Evolutionary conservation across 53 echinoderm and acorn worm species (phyloP).

Genomic region (Luidia sarsii): DNA sequence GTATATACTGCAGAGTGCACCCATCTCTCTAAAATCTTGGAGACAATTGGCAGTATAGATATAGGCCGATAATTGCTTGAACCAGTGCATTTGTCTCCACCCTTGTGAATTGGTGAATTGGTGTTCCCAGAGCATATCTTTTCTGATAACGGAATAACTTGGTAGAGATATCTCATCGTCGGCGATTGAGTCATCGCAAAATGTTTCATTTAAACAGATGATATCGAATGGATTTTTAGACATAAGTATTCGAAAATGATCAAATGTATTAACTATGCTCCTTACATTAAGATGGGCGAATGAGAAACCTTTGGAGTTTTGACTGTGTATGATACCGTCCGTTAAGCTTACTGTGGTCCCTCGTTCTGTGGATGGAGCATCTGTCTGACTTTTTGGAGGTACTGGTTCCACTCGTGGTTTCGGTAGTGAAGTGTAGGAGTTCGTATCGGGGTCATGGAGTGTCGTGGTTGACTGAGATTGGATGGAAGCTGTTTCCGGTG

Average conservation of each 20-base stretch:
- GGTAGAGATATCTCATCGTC: slow-evolving; percentile 16
- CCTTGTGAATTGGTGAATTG: slow-evolving; percentile 23
- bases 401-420: too few species aligned
- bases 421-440: too few species aligned
- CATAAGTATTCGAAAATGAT: neutral
- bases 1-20: slow-evolving; percentile 21
- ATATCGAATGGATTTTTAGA: slow-evolving; percentile 35
- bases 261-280: slow-evolving; percentile 18
- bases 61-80: slow-evolving; percentile 26
- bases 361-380: too few species aligned
- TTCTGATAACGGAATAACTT: neutral
- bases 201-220: slow-evolving; percentile 38
- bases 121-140: slow-evolving; percentile 12
- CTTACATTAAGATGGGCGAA: slow-evolving; percentile 29
- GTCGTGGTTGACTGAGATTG: too few species aligned
- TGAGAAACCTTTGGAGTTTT: too few species aligned
- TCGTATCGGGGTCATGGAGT: too few species aligned
- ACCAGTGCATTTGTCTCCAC: slow-evolving; percentile 21
- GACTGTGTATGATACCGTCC: too few species aligned
- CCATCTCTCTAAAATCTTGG: slow-evolving; percentile 31
- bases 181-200: slow-evolving; percentile 18
- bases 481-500: too few species aligned
- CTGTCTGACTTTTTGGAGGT: too few species aligned
- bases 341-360: too few species aligned
- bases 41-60: slow-evolving; percentile 24